phyloP scores from a whole-genome alignment of 2,113 vertebrate genomes.

The Sinosuthora webbiana region DNA sequence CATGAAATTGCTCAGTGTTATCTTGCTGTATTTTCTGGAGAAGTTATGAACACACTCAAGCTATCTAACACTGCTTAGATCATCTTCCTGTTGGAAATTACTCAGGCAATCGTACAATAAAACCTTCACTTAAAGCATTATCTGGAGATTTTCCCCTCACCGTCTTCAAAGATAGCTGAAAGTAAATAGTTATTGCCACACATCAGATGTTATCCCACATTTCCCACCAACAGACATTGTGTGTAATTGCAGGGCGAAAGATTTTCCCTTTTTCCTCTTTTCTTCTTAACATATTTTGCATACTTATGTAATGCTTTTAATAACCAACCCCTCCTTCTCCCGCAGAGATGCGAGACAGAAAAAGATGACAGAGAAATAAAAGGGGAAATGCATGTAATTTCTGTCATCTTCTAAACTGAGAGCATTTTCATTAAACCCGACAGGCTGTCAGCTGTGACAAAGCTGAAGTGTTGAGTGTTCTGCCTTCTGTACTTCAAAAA shows the following conservation, averaged over 20 bases:
- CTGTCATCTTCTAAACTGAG: constrained; percentile 45
- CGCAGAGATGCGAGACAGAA: not conserved
- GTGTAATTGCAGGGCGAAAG: constrained; percentile 26
- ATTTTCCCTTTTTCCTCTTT: not conserved
- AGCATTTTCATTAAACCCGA: constrained; percentile 65
- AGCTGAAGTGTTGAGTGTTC: constrained; percentile 42
- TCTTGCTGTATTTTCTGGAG: not conserved
- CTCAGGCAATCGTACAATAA: not conserved
- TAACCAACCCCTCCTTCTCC: constrained; percentile 26
- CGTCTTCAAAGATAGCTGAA: constrained; percentile 7
- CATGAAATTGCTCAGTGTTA: not conserved
- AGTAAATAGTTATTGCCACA: constrained; percentile 44
- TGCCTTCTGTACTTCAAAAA: not conserved
- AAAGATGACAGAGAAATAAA: constrained; percentile 55
- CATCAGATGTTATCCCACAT: constrained; percentile 18
- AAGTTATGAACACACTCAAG: constrained; percentile 5
- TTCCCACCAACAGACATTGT: not conserved
- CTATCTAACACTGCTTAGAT: constrained; percentile 31
- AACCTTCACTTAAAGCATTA: constrained; percentile 8
- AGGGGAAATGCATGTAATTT: constrained; percentile 33
- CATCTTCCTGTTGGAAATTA: constrained; percentile 20
- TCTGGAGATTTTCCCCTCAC: constrained; percentile 13
- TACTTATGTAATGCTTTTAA: constrained; percentile 57
- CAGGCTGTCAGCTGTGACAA: constrained; percentile 67
- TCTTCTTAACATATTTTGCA: constrained; percentile 54